Conservation (phyloP, 2,888 invertebrate genomes). For the Arctia plantaginis region DNA sequence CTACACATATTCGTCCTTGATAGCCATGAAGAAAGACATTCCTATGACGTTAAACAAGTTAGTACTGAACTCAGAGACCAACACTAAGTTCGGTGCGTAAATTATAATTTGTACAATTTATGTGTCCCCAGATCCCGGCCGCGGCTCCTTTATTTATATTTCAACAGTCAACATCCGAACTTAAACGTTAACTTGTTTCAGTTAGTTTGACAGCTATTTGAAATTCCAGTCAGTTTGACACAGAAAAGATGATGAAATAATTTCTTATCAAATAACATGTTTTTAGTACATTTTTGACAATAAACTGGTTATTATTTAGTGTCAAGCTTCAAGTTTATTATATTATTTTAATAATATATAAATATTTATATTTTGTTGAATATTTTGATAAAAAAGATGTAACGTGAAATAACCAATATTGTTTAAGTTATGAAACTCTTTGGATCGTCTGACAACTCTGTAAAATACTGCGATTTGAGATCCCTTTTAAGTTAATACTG, state of each 20-base stretch:
- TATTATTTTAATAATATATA: no score
- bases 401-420: no score
- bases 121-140: slow-evolving; percentile 15
- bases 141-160: slow-evolving; percentile 13
- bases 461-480: no score
- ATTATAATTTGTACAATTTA: slow-evolving; percentile 26
- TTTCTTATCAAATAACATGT: not conserved
- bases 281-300: not conserved
- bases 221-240: not conserved
- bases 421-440: no score
- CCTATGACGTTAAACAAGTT: not conserved
- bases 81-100: slow-evolving; percentile 15
- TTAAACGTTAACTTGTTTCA: slow-evolving; percentile 6
- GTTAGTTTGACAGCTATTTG: slow-evolving; percentile 3
- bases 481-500: no score
- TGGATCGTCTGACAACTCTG: no score
- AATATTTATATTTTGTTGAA: no score
- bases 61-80: slow-evolving; percentile 3
- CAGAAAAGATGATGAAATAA: not conserved
- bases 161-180: slow-evolving; percentile 3
- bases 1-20: not conserved
- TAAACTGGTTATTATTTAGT: not conserved
- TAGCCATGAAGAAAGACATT: not conserved
- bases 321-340: not conserved
- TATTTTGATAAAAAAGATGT: no score